Evolutionary conservation across 1,140 invertebrate species (phyloP).

Genomic region (Ceratosolen solmsi): DNA sequence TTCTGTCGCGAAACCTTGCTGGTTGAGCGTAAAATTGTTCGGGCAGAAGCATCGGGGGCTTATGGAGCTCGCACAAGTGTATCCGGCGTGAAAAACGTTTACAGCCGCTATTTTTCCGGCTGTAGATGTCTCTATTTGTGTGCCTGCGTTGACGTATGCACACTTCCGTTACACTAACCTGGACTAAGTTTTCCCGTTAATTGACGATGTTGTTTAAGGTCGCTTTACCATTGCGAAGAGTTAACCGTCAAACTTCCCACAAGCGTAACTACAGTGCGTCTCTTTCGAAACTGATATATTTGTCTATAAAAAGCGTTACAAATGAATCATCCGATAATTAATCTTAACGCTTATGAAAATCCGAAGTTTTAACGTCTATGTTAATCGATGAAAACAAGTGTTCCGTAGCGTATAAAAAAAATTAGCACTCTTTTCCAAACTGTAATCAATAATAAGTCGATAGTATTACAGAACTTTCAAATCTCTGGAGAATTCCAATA

Average conservation of each 20-base stretch:
- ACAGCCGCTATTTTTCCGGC: not conserved
- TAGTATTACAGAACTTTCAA: too few relatives aligned
- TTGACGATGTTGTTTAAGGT: not conserved
- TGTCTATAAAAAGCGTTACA: not conserved
- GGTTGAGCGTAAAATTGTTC: slow-evolving; percentile 46
- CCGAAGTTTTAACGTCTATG: too few relatives aligned
- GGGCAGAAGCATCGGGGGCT: not conserved
- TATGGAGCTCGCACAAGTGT: not conserved
- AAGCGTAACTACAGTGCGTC: not conserved
- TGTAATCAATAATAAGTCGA: too few relatives aligned
- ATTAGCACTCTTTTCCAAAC: too few relatives aligned
- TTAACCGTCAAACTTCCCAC: not conserved
- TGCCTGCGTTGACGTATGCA: too few relatives aligned
- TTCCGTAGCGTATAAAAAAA: too few relatives aligned
- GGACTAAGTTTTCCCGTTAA: not conserved
- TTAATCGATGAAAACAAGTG: too few relatives aligned
- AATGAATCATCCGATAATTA: not conserved
- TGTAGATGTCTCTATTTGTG: not conserved
- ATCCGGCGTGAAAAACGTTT: slow-evolving; percentile 11
- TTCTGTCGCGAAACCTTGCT: not conserved
- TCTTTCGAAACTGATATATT: not conserved
- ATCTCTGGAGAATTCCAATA: too few relatives aligned
- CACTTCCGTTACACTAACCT: not conserved
- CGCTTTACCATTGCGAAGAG: not conserved
- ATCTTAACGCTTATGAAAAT: too few relatives aligned